phyloP scores from a whole-genome alignment of 2,113 vertebrate genomes.

The Catagonus wagneri region DNA sequence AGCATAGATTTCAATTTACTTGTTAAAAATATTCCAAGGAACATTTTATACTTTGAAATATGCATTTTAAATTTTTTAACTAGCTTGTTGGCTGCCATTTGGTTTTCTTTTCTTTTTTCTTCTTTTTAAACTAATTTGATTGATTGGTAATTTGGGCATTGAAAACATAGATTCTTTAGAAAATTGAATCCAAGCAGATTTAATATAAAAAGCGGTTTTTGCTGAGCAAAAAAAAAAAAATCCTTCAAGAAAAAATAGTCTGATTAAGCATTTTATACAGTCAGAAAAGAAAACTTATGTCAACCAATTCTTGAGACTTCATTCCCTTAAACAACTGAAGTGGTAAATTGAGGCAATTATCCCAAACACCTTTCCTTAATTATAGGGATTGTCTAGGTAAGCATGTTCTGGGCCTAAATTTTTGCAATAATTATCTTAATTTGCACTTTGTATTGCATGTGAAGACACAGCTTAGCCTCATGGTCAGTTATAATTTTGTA shows the following conservation, averaged over 20 bases:
- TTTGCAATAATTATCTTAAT: constrained; percentile 36
- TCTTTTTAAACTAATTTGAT: neutral
- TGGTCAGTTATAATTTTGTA: constrained; percentile 53
- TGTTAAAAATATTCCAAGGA: neutral
- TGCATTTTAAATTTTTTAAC: neutral
- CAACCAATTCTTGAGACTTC: neutral
- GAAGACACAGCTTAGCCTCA: neutral
- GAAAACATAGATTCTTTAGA: neutral
- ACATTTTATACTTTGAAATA: neutral
- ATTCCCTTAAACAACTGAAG: constrained; percentile 4
- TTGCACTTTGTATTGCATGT: constrained; percentile 22
- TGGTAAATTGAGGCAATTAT: constrained; percentile 43
- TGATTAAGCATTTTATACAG: neutral
- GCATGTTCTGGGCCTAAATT: constrained; percentile 5
- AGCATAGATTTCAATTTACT: neutral
- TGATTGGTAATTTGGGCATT: neutral
- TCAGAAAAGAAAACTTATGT: neutral
- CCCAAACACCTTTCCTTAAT: constrained; percentile 48
- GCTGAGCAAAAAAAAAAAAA: neutral
- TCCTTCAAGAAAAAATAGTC: neutral
- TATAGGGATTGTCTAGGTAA: constrained; percentile 26
- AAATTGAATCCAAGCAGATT: neutral
- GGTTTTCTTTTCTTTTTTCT: neutral
- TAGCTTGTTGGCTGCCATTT: neutral
- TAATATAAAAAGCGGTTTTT: neutral